phyloP scores from a whole-genome alignment of 2,797 vertebrate species.

The Nyctibius grandis region DNA sequence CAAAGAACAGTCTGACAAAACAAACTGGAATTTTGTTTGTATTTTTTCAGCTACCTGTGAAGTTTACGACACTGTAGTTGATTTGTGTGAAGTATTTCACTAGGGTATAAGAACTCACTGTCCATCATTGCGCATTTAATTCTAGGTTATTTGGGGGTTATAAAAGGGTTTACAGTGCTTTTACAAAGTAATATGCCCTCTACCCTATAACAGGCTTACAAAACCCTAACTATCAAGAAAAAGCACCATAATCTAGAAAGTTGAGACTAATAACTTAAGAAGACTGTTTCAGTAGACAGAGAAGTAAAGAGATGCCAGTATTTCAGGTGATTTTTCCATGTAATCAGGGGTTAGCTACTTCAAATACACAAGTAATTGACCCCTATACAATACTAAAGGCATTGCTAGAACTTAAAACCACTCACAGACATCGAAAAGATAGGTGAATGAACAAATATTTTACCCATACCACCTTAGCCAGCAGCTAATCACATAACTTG shows the following conservation, averaged over 20 bases:
- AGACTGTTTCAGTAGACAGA: neutral
- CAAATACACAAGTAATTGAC: neutral
- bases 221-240: neutral
- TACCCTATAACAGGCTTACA: neutral
- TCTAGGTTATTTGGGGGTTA: neutral
- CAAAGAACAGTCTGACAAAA: neutral
- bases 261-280: neutral
- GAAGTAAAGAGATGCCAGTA: neutral
- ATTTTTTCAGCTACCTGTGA: neutral
- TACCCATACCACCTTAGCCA: neutral
- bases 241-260: neutral
- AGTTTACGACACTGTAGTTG: neutral
- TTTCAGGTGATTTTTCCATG: neutral
- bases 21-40: neutral
- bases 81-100: neutral
- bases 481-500: neutral
- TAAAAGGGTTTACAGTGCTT: neutral
- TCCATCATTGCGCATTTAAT: neutral
- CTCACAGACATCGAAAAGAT: rapidly evolving
- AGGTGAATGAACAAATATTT: neutral
- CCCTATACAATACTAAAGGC: rapidly evolving
- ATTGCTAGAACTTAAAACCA: neutral
- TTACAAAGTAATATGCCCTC: neutral
- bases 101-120: neutral
- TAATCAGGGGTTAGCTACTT: neutral